These are phyloP conservation scores for Hydrozoanthus tunicans DNA, from an alignment of 64 coral and sea anemone species.

Conservation along the genomic window DNA sequence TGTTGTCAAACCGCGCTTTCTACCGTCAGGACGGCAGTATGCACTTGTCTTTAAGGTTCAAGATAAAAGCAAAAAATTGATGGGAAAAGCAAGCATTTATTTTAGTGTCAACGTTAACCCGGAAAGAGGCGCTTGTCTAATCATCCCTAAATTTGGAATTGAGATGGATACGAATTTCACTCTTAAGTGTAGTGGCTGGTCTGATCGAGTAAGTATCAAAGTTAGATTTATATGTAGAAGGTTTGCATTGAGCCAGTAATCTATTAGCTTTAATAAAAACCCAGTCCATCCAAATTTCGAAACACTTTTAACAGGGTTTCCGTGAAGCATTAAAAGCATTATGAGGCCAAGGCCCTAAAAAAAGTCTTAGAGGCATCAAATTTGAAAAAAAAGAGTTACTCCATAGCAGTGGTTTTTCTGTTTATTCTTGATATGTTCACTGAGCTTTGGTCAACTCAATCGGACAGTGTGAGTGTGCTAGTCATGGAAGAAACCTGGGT, in stretches of 20 bases:
- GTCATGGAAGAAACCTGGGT: no score
- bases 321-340: no score
- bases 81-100: neutral
- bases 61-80: neutral
- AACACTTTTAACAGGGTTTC: no score
- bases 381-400: no score
- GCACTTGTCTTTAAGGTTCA: neutral
- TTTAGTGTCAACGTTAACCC: conserved; percentile 24
- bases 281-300: no score
- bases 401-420: no score
- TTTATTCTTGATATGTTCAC: no score
- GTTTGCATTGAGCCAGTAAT: neutral
- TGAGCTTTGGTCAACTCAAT: no score
- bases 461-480: no score
- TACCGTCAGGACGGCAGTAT: neutral
- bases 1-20: conserved; percentile 10
- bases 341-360: no score
- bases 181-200: conserved; percentile 19
- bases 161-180: conserved; percentile 35
- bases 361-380: no score
- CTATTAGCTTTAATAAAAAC: no score
- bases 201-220: neutral
- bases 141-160: neutral
- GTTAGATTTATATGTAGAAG: neutral
- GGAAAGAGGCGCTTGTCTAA: neutral